Percentiles rank a stretch among this genome's conserved stretches.
Evolutionary conservation across 2,113 vertebrate genomes (phyloP).

Genomic region (Elachura formosa): DNA sequence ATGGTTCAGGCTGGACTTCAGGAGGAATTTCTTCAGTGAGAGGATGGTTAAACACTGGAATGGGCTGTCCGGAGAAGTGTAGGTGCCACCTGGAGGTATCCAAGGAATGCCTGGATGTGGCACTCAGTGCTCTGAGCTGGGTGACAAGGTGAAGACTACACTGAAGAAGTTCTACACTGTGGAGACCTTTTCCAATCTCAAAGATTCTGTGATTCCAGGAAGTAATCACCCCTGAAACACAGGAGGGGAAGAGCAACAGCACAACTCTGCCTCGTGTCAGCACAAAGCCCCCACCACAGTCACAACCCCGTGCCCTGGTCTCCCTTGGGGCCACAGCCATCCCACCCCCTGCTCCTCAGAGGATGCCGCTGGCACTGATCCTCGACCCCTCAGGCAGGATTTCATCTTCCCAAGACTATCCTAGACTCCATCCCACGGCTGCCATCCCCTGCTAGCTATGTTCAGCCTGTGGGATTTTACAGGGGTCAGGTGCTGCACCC

Average conservation of each 20-base stretch:
- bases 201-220: not conserved
- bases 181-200: not conserved
- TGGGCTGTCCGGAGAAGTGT: not conserved
- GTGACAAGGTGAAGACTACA: not conserved
- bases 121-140: not conserved
- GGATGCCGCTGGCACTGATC: rapidly evolving
- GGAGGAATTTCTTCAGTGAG: not conserved
- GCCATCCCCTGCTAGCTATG: not conserved
- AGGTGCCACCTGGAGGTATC: not conserved
- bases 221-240: not conserved
- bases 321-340: not conserved
- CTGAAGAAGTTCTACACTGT: not conserved
- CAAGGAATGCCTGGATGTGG: rapidly evolving
- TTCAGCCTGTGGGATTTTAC: not conserved
- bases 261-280: not conserved
- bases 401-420: not conserved
- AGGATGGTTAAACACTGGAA: not conserved
- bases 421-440: not conserved
- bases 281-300: not conserved
- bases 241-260: not conserved
- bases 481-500: not conserved
- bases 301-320: not conserved
- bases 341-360: not conserved
- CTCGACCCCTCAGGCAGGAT: not conserved
- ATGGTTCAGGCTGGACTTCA: rapidly evolving